Evolutionary conservation across 2,797 vertebrate species (phyloP), one percentile per base, ranked within the genome.

Genomic region (Anisognathus igniventris): DNA sequence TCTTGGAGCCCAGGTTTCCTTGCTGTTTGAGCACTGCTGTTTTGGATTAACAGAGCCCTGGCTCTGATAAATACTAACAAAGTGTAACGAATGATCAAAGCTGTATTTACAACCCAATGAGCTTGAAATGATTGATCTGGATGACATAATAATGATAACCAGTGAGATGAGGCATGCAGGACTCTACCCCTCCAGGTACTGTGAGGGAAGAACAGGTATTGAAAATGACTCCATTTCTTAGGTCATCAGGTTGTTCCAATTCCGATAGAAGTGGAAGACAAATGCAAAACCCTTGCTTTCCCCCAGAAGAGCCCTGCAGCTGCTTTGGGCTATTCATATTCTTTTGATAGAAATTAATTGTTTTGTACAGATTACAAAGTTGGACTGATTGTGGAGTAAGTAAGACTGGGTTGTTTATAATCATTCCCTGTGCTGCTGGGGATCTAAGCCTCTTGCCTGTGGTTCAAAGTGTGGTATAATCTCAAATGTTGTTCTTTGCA

Each of bases 81-180:
- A 98, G 97, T 98, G 97, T 96, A 98, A 96, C 98, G 96, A 98
- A 98, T 98, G 97, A 98, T 98, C 98, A 98, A 98, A 98, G 98
- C 67, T 14, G 84, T 88, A 95, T 98, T 98, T 97, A 97, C 95
- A 94, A 92, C 94, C 93, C 96, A 85, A 83, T 67, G 95, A 97
- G 95, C 90, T 95, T 92, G 96, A 97, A 96, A 92, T 97, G 98
- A 97, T 97, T 98, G 97, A 97, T 97, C 95, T 97, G 95, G 96
- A 96, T 98, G 98, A 98, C 97, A 96, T 98, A 97, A 98, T 98
- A 97, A 97, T 96, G 97, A 95, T 97, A 97, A 98, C 96, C 97
- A 98, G 98, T 88, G 96, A 97, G 97, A 95, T 67, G 90, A 97
- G 95, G 97, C 71, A 87, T 94, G 93, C 48, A 64, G 92, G 80